A percentile compares a stretch with the other conserved stretches of the same genome.
These are phyloP conservation scores for Magallana gigas DNA, from an alignment of 1,140 invertebrate genomes.

Conservation along the genomic window DNA sequence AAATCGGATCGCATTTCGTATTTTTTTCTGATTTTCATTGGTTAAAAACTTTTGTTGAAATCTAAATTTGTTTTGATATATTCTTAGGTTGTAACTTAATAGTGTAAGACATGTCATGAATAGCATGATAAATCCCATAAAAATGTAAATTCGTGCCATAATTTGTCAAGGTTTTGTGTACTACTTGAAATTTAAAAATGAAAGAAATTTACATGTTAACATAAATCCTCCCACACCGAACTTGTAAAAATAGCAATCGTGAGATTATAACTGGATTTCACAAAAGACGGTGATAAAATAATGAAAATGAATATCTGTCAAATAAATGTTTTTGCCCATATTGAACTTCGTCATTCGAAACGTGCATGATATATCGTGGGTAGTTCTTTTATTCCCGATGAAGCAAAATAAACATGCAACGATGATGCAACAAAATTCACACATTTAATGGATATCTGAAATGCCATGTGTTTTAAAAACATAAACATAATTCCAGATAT, in stretches of 20 bases:
- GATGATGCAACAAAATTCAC: too few species aligned
- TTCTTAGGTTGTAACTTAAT: constrained; percentile 8
- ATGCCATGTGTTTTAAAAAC: too few species aligned
- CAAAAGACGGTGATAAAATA: too few species aligned
- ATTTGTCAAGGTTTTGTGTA: not conserved
- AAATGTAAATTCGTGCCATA: not conserved
- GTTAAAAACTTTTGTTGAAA: not conserved
- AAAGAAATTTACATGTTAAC: not conserved
- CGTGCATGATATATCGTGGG: too few species aligned
- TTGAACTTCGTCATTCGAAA: too few species aligned
- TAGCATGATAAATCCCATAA: not conserved
- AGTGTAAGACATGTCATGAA: not conserved
- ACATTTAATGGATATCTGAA: too few species aligned
- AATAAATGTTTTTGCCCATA: too few species aligned
- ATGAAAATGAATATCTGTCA: too few species aligned
- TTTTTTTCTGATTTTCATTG: not conserved
- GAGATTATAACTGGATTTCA: too few species aligned
- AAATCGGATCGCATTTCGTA: not conserved
- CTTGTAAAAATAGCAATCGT: not conserved
- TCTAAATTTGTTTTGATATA: not conserved
- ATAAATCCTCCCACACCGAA: not conserved
- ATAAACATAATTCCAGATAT: too few species aligned
- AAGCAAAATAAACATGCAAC: too few species aligned
- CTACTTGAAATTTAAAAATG: not conserved
- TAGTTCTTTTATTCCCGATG: too few species aligned